A percentile compares a stretch with the other conserved stretches of the same genome.
Evolutionary conservation across 2,888 invertebrate species (phyloP).

Genomic region (Stomorhina lunata): DNA sequence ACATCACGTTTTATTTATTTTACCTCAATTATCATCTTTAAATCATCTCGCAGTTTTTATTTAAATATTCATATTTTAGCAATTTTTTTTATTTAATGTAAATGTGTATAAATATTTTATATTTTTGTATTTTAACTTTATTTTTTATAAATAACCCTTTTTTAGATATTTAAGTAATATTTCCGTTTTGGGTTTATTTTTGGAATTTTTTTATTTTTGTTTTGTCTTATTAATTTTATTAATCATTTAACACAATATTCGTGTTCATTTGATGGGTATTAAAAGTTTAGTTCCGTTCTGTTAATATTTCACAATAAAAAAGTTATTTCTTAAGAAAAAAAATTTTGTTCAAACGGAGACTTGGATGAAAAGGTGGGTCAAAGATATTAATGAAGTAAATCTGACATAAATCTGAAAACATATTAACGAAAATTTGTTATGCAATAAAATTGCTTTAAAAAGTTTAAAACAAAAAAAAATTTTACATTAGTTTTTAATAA

Average conservation of each 20-base stretch:
- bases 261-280: background rate
- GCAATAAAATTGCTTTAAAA: too few relatives aligned
- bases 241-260: too few relatives aligned
- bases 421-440: too few relatives aligned
- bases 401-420: too few relatives aligned
- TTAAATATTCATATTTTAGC: slow-evolving; percentile 5
- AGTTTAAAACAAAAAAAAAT: too few relatives aligned
- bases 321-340: slow-evolving; percentile 2
- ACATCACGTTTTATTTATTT: slow-evolving; percentile 40
- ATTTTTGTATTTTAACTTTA: background rate
- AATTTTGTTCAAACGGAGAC: background rate
- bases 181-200: slow-evolving; percentile 36
- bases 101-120: background rate
- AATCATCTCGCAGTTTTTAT: background rate
- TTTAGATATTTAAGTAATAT: slow-evolving; percentile 1
- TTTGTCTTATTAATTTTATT: background rate
- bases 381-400: too few relatives aligned
- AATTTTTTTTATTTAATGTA: background rate
- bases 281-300: slow-evolving; percentile 50
- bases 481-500: too few relatives aligned
- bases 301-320: slow-evolving; percentile 21
- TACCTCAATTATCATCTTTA: slow-evolving; percentile 5
- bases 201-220: background rate
- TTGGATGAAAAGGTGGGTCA: background rate
- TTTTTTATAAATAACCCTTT: slow-evolving; percentile 19